Conservation (phyloP, 2,797 vertebrate genomes). For the Steatocranus sp. region DNA sequence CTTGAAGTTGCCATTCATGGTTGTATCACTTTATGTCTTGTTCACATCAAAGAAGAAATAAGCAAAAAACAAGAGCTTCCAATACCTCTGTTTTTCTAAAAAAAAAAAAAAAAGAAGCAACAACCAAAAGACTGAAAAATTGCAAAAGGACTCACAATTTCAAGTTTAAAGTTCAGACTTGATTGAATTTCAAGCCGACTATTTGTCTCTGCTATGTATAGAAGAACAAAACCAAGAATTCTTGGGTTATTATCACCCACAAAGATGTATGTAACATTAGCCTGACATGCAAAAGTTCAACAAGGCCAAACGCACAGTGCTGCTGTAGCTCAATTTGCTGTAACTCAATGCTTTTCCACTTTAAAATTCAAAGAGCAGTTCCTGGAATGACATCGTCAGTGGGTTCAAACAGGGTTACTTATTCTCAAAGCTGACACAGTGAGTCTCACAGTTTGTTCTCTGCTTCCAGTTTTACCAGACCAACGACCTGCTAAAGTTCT, state of each 20-base stretch:
- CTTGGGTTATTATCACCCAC: background rate
- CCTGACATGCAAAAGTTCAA: background rate
- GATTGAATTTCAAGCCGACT: background rate
- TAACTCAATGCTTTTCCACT: background rate
- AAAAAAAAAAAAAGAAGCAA: background rate
- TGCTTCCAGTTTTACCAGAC: background rate
- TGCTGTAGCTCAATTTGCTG: background rate
- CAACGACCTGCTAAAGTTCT: background rate
- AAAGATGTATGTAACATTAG: background rate
- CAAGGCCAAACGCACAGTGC: background rate
- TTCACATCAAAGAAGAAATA: background rate
- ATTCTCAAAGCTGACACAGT: background rate
- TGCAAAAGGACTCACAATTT: background rate
- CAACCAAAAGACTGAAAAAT: background rate
- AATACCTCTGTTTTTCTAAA: background rate
- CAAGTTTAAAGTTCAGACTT: background rate
- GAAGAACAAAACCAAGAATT: background rate
- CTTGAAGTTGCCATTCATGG: background rate
- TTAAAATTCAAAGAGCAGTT: slow-evolving; percentile 8
- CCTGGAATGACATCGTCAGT: background rate
- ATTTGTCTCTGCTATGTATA: background rate
- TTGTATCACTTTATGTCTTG: background rate
- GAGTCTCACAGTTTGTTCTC: background rate
- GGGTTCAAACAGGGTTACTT: background rate
- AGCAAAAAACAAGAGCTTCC: background rate